A percentile compares a stretch with the other conserved stretches of the same genome.
These are phyloP conservation scores for Platygyra sinensis DNA, from an alignment of 64 coral and sea anemone species.

Conservation along the genomic window DNA sequence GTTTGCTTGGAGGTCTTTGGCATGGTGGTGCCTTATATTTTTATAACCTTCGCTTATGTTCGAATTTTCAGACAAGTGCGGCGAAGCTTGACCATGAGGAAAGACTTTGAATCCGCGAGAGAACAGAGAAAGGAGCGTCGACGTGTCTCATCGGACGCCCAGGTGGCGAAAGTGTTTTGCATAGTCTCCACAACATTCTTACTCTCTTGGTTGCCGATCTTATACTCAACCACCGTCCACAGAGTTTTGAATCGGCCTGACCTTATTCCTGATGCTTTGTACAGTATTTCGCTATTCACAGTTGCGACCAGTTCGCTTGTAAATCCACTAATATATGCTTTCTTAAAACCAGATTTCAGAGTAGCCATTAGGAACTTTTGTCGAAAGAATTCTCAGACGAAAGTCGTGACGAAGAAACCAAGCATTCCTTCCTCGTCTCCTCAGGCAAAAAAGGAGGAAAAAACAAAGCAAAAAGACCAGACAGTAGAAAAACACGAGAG, in stretches of 20 bases:
- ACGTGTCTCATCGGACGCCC: background rate
- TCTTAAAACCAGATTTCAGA: conserved; percentile 31
- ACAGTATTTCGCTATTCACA: conserved; percentile 8
- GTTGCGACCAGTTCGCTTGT: conserved; percentile 3
- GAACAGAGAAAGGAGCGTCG: background rate
- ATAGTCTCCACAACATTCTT: background rate
- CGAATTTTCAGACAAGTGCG: conserved; percentile 22
- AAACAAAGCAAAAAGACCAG: no score
- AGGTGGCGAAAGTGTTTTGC: background rate
- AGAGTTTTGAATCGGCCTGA: background rate
- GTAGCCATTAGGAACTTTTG: background rate
- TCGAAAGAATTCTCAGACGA: background rate
- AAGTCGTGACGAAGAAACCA: background rate
- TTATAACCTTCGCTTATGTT: background rate
- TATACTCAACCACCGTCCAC: background rate
- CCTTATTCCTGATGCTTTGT: background rate
- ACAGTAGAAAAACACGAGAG: no score
- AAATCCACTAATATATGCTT: conserved; percentile 24
- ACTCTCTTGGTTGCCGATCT: conserved; percentile 26
- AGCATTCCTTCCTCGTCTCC: no score
- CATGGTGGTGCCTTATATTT: conserved; percentile 8
- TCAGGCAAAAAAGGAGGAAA: no score
- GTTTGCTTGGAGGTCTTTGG: background rate
- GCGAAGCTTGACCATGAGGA: background rate
- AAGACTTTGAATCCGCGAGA: background rate